A percentile compares a stretch with the other conserved stretches of the same genome.
phyloP scores from a whole-genome alignment of 2,888 invertebrate genomes.

The Plemyria rubiginata region DNA sequence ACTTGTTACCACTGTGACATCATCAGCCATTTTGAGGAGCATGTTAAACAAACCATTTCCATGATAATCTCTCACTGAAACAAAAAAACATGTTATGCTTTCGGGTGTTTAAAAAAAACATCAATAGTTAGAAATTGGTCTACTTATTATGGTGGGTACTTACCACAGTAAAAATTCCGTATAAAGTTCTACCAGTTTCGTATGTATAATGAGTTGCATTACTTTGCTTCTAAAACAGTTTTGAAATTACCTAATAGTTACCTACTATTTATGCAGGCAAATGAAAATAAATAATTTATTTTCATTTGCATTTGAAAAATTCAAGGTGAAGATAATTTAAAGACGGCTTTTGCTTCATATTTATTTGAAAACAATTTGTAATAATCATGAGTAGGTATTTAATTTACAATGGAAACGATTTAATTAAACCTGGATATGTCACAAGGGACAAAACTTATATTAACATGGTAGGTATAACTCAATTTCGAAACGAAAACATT shows the following conservation, averaged over 20 bases:
- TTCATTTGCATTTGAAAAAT: neutral
- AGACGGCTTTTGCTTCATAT: constrained; percentile 31
- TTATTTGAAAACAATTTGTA: constrained; percentile 35
- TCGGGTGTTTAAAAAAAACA: neutral
- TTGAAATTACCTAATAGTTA: too few relatives aligned
- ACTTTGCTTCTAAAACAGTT: too few relatives aligned
- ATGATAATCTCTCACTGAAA: neutral
- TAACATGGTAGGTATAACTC: constrained; percentile 24
- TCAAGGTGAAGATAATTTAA: constrained; percentile 4
- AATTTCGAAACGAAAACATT: constrained; percentile 37
- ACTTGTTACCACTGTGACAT: neutral
- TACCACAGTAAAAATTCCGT: neutral
- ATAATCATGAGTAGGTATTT: constrained; percentile 47
- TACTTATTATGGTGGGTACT: neutral
- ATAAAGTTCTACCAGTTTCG: neutral
- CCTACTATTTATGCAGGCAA: too few relatives aligned
- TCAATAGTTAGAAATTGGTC: neutral
- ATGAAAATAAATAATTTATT: too few relatives aligned
- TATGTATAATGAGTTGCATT: neutral
- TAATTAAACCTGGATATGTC: constrained; percentile 42
- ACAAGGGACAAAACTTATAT: constrained; percentile 39
- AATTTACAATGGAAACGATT: constrained; percentile 47
- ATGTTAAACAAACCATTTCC: neutral
- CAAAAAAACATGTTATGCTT: neutral
- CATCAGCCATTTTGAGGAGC: neutral